Conservation (phyloP, 1,140 invertebrate genomes). For the Oncopodura yosiiana region DNA sequence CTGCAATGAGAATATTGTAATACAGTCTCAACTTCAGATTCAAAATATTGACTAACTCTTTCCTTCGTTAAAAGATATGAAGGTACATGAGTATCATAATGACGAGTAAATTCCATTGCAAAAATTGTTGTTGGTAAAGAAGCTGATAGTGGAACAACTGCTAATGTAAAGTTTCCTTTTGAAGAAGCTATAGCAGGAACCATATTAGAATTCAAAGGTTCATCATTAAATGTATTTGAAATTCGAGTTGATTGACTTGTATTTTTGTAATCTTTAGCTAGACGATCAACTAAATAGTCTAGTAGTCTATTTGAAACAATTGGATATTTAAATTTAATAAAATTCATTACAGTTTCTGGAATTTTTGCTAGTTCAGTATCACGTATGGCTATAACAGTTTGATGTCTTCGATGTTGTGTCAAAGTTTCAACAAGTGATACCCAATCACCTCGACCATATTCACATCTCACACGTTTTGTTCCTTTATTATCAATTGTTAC, state of each 20-base stretch:
- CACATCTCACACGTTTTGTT: neutral
- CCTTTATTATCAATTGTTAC: too few species aligned
- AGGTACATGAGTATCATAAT: neutral
- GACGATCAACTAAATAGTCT: conserved; percentile 9
- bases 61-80: too few species aligned
- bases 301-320: neutral
- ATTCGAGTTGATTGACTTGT: too few species aligned
- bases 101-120: neutral
- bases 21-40: neutral
- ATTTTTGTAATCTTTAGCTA: conserved; percentile 10
- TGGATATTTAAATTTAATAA: neutral
- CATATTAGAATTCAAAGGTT: too few species aligned
- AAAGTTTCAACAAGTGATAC: conserved; percentile 16
- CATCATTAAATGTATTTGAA: too few species aligned
- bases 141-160: too few species aligned
- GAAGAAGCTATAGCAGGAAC: too few species aligned
- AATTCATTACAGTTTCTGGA: conserved; percentile 4
- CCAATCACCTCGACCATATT: conserved; percentile 21
- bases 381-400: conserved; percentile 13
- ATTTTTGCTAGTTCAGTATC: conserved; percentile 23
- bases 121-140: neutral
- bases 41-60: neutral
- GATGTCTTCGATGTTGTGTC: conserved; percentile 8
- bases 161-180: too few species aligned
- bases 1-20: neutral